Evolutionary conservation across 2,797 vertebrate species (phyloP), one percentile per base, ranked within the genome.

Genomic region (Sebastes hopkinsi): DNA sequence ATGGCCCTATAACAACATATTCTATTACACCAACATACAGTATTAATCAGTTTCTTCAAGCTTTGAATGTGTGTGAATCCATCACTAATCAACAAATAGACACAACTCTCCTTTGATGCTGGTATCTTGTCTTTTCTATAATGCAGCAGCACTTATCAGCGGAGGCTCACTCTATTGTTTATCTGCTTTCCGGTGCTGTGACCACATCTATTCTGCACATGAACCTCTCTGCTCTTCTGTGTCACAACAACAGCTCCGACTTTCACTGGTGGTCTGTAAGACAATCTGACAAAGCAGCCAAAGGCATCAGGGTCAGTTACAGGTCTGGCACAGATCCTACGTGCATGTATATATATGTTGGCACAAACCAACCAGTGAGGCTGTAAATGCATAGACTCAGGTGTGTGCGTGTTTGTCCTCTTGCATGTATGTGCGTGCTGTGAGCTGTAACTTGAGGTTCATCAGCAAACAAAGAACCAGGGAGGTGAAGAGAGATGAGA

Each of bases 251-350:
- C 68, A 82, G 83, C 70, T 70, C 27, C 2, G 14, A 79, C 85
- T 75, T 81, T 86, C 92, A 76, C 82, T 64, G 88, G 82, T 61
- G 83, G 84, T 79, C 87, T 72, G 89, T 80, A 91, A 92, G 77
- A 80, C 74, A 79, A 90, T 81, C 84, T 67, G 58, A 82, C 36
- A 3, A 23, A 79, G 70, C 67, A n/a, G 58, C 55, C 46, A 72
- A 65, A 79, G 56, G 72, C 54, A 54, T 54, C 73, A 46, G 65
- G 86, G 90, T 92, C 82, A 87, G 83, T 90, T 90, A 90, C 91
- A 79, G 86, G 77, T 87, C 85, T 89, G 90, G 83, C 89, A 72
- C 68, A 4, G 64, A 29, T 82, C 86, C 88, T 27, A 13, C 5
- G 16, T 58, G 77, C 42, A 38, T 66, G 61, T 75, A 65, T 11